Evolutionary conservation across 2,888 invertebrate species (phyloP), one percentile per base, ranked within the genome.

Genomic region (Emmelina monodactyla): DNA sequence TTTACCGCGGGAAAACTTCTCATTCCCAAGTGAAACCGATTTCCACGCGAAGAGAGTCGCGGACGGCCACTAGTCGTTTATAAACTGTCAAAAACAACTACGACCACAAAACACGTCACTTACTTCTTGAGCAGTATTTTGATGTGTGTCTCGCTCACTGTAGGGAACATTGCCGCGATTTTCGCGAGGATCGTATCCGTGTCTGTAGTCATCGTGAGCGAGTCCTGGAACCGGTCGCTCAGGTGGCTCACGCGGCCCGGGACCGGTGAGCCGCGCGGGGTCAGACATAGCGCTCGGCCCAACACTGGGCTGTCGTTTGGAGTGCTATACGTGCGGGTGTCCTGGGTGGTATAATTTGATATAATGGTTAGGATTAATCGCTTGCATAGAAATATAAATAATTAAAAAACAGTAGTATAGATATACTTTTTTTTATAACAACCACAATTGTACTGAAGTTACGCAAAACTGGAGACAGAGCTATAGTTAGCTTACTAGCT

Each of bases 161-260:
- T 94, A 2, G 94, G 94, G 62, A 95, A 94, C 87, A 94, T 89
- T 31, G 91, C 87, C 52, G 89, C 87, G 49, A 93, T 91, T 68
- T 91, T 92, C 28, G 86, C 81, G 10, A 92, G 90, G 37, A 89
- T 82, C 5, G 87, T 85, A 48, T 92, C 91, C 1, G 86, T 84
- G 43, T 91, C 89, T 5, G 82, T 76, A 34, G 82, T 83, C 40
- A 85, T 82, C 1, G 82, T 82, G 33, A 86, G 82, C 2, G 88
- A 86, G 53, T 89, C 89, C 48, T 86, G 84, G 40, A 79, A 69
- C 50, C 69, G 79, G 43, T 67, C 81, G 55, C 55, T 80, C 46
- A 75, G 71, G 47, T 70, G 80, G 14, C 68, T 82, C 35, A 82
- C 71, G 11, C 81, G 58, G 1, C 79, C 76, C 0, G 81, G 76